These are phyloP conservation scores for Perca fluviatilis DNA, from an alignment of 2,113 vertebrate species.

Conservation along the genomic window DNA sequence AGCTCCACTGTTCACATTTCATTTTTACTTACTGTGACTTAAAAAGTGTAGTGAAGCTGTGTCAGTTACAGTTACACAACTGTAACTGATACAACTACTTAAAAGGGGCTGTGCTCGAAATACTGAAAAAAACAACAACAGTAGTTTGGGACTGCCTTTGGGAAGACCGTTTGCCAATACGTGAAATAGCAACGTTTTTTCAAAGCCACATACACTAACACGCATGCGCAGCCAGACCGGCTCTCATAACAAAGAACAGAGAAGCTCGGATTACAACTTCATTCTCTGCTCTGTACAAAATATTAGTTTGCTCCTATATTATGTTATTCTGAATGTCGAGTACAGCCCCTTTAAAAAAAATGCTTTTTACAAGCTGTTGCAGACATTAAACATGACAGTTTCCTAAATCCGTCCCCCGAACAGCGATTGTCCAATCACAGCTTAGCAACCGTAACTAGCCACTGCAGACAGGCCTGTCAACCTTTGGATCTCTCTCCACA, in stretches of 20 bases:
- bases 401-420: background rate
- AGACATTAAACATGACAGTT: conserved; percentile 13
- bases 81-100: background rate
- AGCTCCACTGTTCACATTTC: conserved; percentile 54
- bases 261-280: no score
- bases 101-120: no score
- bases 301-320: no score
- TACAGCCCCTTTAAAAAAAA: background rate
- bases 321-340: no score
- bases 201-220: no score
- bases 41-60: background rate
- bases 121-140: no score
- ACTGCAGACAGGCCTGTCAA: background rate
- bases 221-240: no score
- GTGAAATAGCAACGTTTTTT: no score
- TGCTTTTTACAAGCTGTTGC: conserved; percentile 2
- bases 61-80: background rate
- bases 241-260: no score
- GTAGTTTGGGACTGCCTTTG: no score
- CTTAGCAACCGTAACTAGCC: background rate
- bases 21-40: conserved; percentile 17
- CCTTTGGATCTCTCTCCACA: background rate
- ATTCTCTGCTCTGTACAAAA: no score
- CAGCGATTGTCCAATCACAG: background rate
- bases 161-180: no score